phyloP scores from a whole-genome alignment of 2,888 invertebrate genomes.

The Heteromyza rotundicornis region DNA sequence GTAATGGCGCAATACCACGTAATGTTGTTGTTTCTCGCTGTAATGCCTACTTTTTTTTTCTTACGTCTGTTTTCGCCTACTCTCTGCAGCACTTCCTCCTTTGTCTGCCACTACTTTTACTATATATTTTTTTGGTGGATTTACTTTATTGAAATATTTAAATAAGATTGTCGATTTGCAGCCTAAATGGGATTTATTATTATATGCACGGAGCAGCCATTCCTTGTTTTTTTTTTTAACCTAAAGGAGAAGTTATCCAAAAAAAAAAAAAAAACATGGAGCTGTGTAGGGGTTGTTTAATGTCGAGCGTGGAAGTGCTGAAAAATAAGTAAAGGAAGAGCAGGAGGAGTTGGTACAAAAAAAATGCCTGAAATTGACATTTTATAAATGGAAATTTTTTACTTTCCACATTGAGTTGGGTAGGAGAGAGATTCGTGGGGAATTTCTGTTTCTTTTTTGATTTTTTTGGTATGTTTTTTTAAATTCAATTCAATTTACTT shows the following conservation, averaged over 20 bases:
- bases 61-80: constrained; percentile 20
- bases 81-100: constrained; percentile 12
- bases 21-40: too few species aligned
- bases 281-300: not conserved
- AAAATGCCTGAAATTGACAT: constrained; percentile 49
- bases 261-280: not conserved
- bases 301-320: not conserved
- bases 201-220: not conserved
- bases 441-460: too few species aligned
- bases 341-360: not conserved
- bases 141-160: constrained; percentile 60
- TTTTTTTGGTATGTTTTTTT: too few species aligned
- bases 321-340: not conserved
- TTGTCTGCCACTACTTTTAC: too few species aligned
- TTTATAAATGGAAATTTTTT: constrained; percentile 53
- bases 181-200: constrained; percentile 50
- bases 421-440: too few species aligned
- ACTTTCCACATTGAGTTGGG: too few species aligned
- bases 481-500: too few species aligned
- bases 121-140: constrained; percentile 43
- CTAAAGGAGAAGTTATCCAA: not conserved
- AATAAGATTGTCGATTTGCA: constrained; percentile 54
- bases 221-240: not conserved
- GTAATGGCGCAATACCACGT: too few species aligned
- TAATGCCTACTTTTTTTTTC: constrained; percentile 6